A percentile compares a stretch with the other conserved stretches of the same genome.
These are phyloP conservation scores for Melanotaenia boesemani DNA, from an alignment of 2,797 vertebrate species.

Conservation along the genomic window DNA sequence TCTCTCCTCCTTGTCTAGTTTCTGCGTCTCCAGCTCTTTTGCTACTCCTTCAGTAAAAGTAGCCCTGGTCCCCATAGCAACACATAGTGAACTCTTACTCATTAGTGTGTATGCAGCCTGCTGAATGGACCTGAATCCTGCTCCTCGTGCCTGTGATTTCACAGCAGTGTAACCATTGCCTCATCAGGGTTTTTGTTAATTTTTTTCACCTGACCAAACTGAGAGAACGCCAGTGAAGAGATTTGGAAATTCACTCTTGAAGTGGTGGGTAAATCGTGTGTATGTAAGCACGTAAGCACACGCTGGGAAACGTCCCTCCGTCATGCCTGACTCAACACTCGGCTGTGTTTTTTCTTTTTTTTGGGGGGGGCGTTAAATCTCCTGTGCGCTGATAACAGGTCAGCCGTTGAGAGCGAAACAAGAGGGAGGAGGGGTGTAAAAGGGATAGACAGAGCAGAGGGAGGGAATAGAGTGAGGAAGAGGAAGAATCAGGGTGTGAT, in stretches of 20 bases:
- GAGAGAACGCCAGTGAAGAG: constrained; percentile 1
- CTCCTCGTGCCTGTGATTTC: constrained; percentile 64
- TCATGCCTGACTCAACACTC: constrained; percentile 59
- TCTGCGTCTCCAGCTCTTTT: constrained; percentile 78
- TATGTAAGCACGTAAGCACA: constrained; percentile 60
- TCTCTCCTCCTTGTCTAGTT: constrained; percentile 69
- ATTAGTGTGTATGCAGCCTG: constrained; percentile 65
- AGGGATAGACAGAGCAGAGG: constrained; percentile 14
- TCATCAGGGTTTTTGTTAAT: neutral
- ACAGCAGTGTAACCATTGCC: constrained; percentile 36
- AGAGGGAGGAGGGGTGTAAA: constrained; percentile 45
- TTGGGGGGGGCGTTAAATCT: constrained; percentile 66
- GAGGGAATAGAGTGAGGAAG: constrained; percentile 35
- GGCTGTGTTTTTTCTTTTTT: constrained; percentile 19
- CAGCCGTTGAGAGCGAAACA: constrained; percentile 71
- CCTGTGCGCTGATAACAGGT: constrained; percentile 77
- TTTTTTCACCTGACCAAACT: neutral
- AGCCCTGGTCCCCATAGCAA: constrained; percentile 80
- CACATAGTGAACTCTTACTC: constrained; percentile 76
- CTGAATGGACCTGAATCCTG: constrained; percentile 58
- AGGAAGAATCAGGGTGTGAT: constrained; percentile 64
- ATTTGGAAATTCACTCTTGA: constrained; percentile 24
- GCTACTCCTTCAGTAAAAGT: constrained; percentile 76
- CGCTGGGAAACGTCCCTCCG: constrained; percentile 64
- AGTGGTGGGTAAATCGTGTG: constrained; percentile 7